Percentiles rank a stretch among this genome's conserved stretches.
Conservation (phyloP, 2,888 invertebrate species). For the Eupithecia subfuscata region DNA sequence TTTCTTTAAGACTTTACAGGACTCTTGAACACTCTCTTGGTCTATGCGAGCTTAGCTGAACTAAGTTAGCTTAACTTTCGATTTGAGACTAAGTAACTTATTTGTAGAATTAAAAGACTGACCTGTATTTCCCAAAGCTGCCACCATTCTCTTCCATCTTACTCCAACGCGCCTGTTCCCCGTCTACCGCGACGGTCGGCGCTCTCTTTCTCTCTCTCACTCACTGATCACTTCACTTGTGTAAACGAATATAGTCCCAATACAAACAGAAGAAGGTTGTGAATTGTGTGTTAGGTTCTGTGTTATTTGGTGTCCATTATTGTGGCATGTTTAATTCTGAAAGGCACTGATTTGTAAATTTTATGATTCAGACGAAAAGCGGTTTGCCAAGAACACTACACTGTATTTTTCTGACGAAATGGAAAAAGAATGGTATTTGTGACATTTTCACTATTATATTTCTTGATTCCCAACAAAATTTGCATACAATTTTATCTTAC, state of each 20-base stretch:
- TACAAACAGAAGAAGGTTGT: constrained; percentile 21
- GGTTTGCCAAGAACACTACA: too few species aligned
- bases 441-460: neutral
- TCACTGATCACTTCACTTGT: constrained; percentile 40
- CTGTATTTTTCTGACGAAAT: neutral
- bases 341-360: constrained; percentile 32
- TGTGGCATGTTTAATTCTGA: constrained; percentile 27
- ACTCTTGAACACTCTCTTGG: too few species aligned
- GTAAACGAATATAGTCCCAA: constrained; percentile 19
- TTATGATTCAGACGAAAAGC: too few species aligned
- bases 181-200: constrained; percentile 40
- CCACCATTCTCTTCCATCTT: constrained; percentile 81
- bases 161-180: constrained; percentile 56
- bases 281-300: constrained; percentile 16
- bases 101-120: constrained; percentile 40
- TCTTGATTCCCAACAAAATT: neutral
- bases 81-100: neutral
- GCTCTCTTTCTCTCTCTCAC: constrained; percentile 38
- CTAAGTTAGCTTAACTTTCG: too few species aligned
- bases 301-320: constrained; percentile 61
- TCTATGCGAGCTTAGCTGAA: too few species aligned
- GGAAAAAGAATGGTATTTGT: neutral
- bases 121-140: constrained; percentile 74
- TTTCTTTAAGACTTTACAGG: too few species aligned
- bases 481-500: neutral